Evolutionary conservation across 1,140 invertebrate genomes (phyloP), one percentile per base, ranked within the genome.

Genomic region (Geopemphigus sp.): DNA sequence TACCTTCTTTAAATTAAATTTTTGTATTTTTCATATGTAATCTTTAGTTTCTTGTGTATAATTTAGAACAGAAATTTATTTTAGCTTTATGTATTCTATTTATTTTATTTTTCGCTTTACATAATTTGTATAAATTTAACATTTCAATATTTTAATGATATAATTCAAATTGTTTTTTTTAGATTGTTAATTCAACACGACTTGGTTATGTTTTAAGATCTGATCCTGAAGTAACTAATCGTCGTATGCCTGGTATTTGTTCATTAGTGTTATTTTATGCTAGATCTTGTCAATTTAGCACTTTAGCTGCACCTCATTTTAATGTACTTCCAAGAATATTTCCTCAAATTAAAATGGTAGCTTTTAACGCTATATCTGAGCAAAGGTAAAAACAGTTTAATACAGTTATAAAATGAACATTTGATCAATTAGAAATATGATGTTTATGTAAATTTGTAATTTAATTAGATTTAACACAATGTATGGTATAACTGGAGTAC

Each of bases 401-500:
- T 70, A 70, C 24, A 70, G 26, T 26, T 70, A 70, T 45, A 39
- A 76, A 57, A 39, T 66, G 2, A 45, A 68, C 22, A 64, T 5
- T 15, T 24, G 12, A 24, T 50, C 26, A 29, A n/a, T 24, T 47
- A 17, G 0, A 45, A 70, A 32, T 56, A 22, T 72, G 1, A 80
- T n/a, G 59, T 22, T 5, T 11, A 39, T 26, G n/a, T 47, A 73
- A 56, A 61, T 68, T 73, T 74, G 15, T 80, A 29, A 80, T 45
- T 78, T 81, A 76, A 85, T 82, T 82, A 90, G 92, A 64, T 92
- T 96, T 50, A 97, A 97, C 86, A 93, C 95, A 0, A 92, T 95
- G 84, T 96, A 95, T 88, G 95, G 96, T 24, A 94, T 97, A 82
- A 91, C 96, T n/a, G 94, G 94, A 24, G 92, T 98, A 32, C 96